Conservation (phyloP, 1,140 invertebrate species). For the Psix sp. region DNA sequence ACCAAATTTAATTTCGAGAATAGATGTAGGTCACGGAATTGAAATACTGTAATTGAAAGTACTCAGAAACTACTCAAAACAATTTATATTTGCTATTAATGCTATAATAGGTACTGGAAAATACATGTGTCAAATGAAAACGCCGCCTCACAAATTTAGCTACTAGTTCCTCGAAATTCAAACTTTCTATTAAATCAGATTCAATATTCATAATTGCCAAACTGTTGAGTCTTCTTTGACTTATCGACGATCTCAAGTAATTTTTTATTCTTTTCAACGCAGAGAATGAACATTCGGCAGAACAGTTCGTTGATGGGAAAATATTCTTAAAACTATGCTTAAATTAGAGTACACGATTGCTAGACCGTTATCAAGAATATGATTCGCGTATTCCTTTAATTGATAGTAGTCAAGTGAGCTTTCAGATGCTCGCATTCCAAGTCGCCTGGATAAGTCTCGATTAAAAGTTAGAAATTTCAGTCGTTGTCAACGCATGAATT, state of each 20-base stretch:
- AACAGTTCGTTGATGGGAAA: slow-evolving; percentile 35
- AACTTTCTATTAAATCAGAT: slow-evolving; percentile 14
- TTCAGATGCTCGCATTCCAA: slow-evolving; percentile 28
- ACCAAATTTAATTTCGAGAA: too few species aligned
- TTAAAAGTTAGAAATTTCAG: slow-evolving; percentile 22
- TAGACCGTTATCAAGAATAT: slow-evolving; percentile 10
- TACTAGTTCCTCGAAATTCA: slow-evolving; percentile 31
- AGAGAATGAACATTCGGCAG: slow-evolving; percentile 38
- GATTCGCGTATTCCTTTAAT: slow-evolving; percentile 6
- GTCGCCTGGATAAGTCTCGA: slow-evolving; percentile 12
- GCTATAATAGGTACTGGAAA: too few species aligned
- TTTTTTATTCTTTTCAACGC: slow-evolving; percentile 39
- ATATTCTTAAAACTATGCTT: slow-evolving; percentile 36
- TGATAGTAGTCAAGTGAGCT: slow-evolving; percentile 19
- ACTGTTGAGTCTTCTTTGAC: slow-evolving; percentile 32
- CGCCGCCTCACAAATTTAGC: too few species aligned
- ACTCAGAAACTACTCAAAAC: too few species aligned
- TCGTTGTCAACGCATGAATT: background rate
- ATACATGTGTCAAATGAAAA: too few species aligned
- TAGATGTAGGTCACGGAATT: too few species aligned
- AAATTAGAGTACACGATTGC: slow-evolving; percentile 22
- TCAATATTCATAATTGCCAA: too few species aligned
- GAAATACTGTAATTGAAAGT: too few species aligned
- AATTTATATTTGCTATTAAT: too few species aligned
- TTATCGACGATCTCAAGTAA: slow-evolving; percentile 32